Percentiles rank a stretch among this genome's conserved stretches.
phyloP scores from a whole-genome alignment of 2,113 vertebrate genomes.

The Crocuta crocuta region DNA sequence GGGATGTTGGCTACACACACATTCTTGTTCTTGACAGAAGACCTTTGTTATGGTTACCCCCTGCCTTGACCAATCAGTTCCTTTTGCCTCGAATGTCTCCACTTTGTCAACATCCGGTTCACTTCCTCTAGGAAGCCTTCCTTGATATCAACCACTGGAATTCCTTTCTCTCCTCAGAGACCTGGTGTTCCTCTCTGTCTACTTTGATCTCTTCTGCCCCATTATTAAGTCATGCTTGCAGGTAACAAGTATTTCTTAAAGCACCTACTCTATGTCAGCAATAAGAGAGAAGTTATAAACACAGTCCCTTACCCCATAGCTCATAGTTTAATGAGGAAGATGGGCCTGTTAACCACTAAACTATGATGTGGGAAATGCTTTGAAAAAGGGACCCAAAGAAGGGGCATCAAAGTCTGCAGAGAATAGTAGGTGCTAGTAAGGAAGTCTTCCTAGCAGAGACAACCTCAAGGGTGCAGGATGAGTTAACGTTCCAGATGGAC shows the following conservation, averaged over 20 bases:
- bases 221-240: neutral
- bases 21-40: neutral
- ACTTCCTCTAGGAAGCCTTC: neutral
- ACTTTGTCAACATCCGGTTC: neutral
- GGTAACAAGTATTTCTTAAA: neutral
- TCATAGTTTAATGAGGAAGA: slow-evolving; percentile 10
- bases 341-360: neutral
- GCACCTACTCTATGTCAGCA: neutral
- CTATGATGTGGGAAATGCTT: neutral
- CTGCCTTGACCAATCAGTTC: neutral
- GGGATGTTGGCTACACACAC: neutral
- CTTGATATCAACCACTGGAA: neutral
- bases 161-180: slow-evolving; percentile 6
- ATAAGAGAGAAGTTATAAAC: neutral
- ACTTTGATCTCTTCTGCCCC: neutral
- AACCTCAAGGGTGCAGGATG: neutral
- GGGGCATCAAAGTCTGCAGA: neutral
- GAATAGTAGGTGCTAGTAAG: neutral
- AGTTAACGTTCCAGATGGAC: neutral
- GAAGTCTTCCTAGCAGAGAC: neutral
- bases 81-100: neutral
- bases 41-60: neutral
- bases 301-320: neutral
- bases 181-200: neutral
- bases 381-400: neutral